Evolutionary conservation across 2,888 invertebrate genomes (phyloP), one percentile per base, ranked within the genome.

Genomic region (Steinernema carpocapsae): DNA sequence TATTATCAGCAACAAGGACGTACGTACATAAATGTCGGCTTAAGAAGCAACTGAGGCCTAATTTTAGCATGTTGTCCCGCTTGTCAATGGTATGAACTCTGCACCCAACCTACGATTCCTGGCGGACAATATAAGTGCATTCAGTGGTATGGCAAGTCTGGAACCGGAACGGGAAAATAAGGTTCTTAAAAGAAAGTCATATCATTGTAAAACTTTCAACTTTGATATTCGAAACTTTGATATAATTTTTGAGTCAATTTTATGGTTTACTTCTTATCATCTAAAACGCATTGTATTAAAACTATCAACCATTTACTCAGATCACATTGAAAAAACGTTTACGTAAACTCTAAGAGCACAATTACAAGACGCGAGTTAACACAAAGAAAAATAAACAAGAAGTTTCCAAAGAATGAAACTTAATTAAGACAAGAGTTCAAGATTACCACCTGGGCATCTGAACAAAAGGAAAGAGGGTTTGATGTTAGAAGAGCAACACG

Each of bases 301-400:
- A 64, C 64, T 64, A 64, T 14, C 32, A 29, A 64, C 64, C 32
- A 64, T 64, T 64, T 64, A 64, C 64, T 64, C 32, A 64, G 64
- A 64, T 64, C 64, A 64, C 64, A 64, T 48, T 19, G 48, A 48
- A 32, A 19, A 48, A 17, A 64, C 12, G 64, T 12, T 64, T 64
- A 32, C 64, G 32, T 4, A 10, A 29, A 32, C 32, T 32, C 64
- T 64, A 64, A 29, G 64, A 64, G 37, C 37, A 22, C 22, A 64
- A 64, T 37, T 64, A 37, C 26, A 14, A 64, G 48, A 48, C n/a
- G 48, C 17, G 48, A 19, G 48, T 48, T 48, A 19, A 48, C 48
- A 64, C 64, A 26, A 29, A 12, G 32, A 29, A 64, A 29, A 26
- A 17, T 14, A 32, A 10, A 14, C 29, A 26, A 64, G 64, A 64